Percentiles rank a stretch among this genome's conserved stretches.
Conservation (phyloP, 1,140 invertebrate genomes). For the Papilio aristodemus region DNA sequence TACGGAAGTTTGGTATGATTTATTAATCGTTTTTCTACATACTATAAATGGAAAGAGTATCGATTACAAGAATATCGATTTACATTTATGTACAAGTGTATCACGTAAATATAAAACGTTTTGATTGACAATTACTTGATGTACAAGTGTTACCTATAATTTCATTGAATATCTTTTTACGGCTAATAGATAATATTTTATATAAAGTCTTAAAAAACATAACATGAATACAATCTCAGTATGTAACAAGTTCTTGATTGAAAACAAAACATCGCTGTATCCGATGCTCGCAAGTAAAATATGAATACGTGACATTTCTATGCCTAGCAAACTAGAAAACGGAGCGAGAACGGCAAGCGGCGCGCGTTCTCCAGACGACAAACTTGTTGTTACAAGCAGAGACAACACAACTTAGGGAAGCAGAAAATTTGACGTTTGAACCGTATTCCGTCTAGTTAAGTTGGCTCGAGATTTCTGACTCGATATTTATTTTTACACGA, state of each 20-base stretch:
- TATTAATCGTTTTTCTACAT: background rate
- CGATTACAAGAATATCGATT: too few species aligned
- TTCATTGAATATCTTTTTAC: too few species aligned
- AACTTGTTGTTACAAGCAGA: slow-evolving; percentile 31
- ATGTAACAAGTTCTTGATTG: background rate
- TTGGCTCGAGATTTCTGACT: background rate
- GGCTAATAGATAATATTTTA: too few species aligned
- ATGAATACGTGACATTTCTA: slow-evolving; percentile 33
- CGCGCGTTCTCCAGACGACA: slow-evolving; percentile 22
- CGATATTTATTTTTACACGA: background rate
- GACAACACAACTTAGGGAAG: slow-evolving; percentile 28
- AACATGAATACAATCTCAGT: too few species aligned
- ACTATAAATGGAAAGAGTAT: too few species aligned
- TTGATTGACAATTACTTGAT: too few species aligned
- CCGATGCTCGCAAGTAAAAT: slow-evolving; percentile 26
- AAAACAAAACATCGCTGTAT: slow-evolving; percentile 19
- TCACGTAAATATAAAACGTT: too few species aligned
- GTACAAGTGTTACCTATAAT: too few species aligned
- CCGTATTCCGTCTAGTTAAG: slow-evolving; percentile 11
- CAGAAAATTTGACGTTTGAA: slow-evolving; percentile 26
- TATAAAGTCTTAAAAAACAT: too few species aligned
- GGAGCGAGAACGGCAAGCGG: background rate
- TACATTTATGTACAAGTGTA: too few species aligned
- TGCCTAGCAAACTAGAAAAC: slow-evolving; percentile 24
- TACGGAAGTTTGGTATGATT: background rate